A percentile compares a stretch with the other conserved stretches of the same genome.
Evolutionary conservation across 37 sponge, comb jelly and placozoan genomes (phyloP).

Genomic region (Amphimedon queenslandica): DNA sequence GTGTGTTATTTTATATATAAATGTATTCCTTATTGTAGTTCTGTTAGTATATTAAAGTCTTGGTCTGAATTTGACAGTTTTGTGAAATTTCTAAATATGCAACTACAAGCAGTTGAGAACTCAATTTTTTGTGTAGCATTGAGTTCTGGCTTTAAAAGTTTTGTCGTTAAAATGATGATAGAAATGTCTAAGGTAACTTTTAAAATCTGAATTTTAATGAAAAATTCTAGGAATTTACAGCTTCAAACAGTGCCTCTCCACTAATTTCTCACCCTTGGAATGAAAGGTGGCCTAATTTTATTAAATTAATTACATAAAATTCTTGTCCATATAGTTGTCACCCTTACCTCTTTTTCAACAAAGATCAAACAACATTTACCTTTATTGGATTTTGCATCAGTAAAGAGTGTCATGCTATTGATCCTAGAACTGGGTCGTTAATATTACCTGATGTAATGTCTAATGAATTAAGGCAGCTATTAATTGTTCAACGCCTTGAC

Average conservation of each 20-base stretch:
- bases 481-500: slow-evolving; percentile 23
- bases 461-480: slow-evolving; percentile 18
- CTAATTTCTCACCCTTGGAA: neutral
- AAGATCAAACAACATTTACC: slow-evolving; percentile 68
- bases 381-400: slow-evolving; percentile 82
- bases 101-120: slow-evolving; percentile 66
- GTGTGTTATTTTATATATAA: too few relatives aligned
- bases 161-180: slow-evolving; percentile 93
- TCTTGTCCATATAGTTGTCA: too few relatives aligned
- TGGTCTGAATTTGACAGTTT: slow-evolving; percentile 85
- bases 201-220: neutral
- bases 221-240: neutral
- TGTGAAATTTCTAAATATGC: slow-evolving; percentile 76
- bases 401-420: slow-evolving; percentile 34
- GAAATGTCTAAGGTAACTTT: slow-evolving; percentile 67
- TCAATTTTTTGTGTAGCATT: slow-evolving; percentile 67
- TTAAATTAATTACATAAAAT: too few relatives aligned
- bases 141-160: slow-evolving; percentile 66
- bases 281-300: slow-evolving; percentile 12
- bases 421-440: slow-evolving; percentile 8
- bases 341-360: slow-evolving; percentile 95
- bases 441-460: slow-evolving; percentile 35
- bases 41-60: slow-evolving; percentile 17
- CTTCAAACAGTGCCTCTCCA: neutral
- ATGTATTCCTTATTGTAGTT: neutral